Evolutionary conservation across 2,113 vertebrate genomes (phyloP).

Genomic region (Pseudolaguvia tuberculata): DNA sequence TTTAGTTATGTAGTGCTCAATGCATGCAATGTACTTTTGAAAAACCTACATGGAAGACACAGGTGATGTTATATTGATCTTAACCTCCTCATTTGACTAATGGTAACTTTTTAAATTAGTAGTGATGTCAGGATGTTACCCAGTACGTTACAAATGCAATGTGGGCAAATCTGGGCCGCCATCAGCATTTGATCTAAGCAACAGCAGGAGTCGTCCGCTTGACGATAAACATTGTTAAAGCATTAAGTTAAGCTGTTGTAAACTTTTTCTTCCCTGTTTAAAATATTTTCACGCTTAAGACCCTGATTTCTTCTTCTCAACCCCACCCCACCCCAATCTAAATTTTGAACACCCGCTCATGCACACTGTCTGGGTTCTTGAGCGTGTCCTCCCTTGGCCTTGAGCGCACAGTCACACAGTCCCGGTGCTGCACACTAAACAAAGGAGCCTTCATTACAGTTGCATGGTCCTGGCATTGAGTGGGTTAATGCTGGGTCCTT

Average conservation of each 20-base stretch:
- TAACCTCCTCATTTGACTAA: too few species aligned
- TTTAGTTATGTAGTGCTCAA: not conserved
- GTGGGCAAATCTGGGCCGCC: not conserved
- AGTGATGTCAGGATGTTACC: too few species aligned
- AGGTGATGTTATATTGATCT: too few species aligned
- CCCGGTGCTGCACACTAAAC: slow-evolving; percentile 53
- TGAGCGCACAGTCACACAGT: slow-evolving; percentile 22
- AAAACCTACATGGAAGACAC: too few species aligned
- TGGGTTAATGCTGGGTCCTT: slow-evolving; percentile 59
- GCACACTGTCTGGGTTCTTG: slow-evolving; percentile 18
- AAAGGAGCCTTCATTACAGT: slow-evolving; percentile 66
- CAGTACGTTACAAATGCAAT: not conserved
- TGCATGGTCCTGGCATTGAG: slow-evolving; percentile 48
- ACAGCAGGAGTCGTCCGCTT: not conserved
- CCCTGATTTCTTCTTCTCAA: not conserved
- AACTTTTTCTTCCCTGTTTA: not conserved
- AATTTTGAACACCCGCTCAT: not conserved
- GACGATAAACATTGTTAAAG: not conserved
- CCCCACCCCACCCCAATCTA: not conserved
- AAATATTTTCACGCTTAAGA: not conserved
- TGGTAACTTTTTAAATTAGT: too few species aligned
- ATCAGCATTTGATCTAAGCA: not conserved
- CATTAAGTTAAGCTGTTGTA: not conserved
- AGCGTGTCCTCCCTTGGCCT: slow-evolving; percentile 31
- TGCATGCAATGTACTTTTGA: not conserved